Evolutionary conservation across 1,140 invertebrate genomes (phyloP).

Genomic region (Habropoda laboriosa): DNA sequence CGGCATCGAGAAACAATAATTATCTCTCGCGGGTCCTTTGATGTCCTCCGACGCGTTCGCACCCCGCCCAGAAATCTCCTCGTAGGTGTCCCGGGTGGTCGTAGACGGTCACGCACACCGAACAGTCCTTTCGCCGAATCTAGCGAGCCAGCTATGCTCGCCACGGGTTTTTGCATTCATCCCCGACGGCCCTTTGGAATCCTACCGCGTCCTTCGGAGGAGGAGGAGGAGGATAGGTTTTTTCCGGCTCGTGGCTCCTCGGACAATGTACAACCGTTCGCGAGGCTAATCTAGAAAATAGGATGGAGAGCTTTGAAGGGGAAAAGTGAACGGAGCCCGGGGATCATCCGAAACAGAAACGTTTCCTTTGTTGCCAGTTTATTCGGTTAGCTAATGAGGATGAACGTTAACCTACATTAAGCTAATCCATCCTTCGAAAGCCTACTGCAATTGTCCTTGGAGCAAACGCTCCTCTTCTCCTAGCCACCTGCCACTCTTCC

Average conservation of each 20-base stretch:
- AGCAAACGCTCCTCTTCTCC: not conserved
- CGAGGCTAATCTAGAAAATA: not conserved
- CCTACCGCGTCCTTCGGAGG: slow-evolving; percentile 13
- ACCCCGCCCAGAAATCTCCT: slow-evolving; percentile 73
- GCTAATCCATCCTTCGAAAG: slow-evolving; percentile 61
- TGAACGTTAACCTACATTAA: slow-evolving; percentile 73
- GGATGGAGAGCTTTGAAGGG: not conserved
- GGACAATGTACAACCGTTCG: not conserved
- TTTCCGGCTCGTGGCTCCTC: not conserved
- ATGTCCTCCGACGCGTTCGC: slow-evolving; percentile 78
- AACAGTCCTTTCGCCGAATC: slow-evolving; percentile 32
- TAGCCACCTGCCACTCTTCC: not conserved
- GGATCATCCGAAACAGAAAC: slow-evolving; percentile 65
- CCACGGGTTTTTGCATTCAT: slow-evolving; percentile 31
- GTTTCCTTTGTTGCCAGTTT: slow-evolving; percentile 64
- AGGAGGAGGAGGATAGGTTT: not conserved
- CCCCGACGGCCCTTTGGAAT: slow-evolving; percentile 16
- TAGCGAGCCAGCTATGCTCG: slow-evolving; percentile 3
- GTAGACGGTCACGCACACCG: slow-evolving; percentile 62
- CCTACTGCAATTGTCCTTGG: too few species aligned
- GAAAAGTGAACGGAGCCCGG: not conserved
- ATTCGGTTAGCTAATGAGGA: slow-evolving; percentile 75
- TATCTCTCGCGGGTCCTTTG: slow-evolving; percentile 78
- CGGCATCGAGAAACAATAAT: slow-evolving; percentile 80
- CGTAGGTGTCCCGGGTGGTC: slow-evolving; percentile 73